Percentiles rank a stretch among this genome's conserved stretches.
Evolutionary conservation across 2,113 vertebrate genomes (phyloP).

Genomic region (Argyrosomus japonicus): DNA sequence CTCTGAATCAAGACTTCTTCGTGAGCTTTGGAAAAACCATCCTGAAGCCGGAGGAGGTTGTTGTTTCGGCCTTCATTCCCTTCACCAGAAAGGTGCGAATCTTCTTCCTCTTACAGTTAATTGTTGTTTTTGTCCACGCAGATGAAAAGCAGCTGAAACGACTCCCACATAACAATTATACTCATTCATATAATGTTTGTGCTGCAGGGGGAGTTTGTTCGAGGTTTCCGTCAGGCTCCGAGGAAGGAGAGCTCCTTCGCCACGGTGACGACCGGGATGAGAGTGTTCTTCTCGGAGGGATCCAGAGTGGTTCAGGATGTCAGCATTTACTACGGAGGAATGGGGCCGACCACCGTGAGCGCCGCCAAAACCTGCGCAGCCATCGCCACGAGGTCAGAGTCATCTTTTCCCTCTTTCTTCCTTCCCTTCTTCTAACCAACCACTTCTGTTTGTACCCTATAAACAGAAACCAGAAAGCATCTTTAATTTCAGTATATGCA

Average conservation of each 20-base stretch:
- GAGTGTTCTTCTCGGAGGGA: slow-evolving; percentile 84
- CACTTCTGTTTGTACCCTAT: too few species aligned
- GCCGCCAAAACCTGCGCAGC: slow-evolving; percentile 80
- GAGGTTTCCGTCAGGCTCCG: slow-evolving; percentile 90
- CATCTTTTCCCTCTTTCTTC: neutral
- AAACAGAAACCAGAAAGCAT: neutral
- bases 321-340: slow-evolving; percentile 89
- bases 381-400: slow-evolving; percentile 81
- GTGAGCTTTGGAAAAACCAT: slow-evolving; percentile 80
- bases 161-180: too few species aligned
- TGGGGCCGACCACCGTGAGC: slow-evolving; percentile 74
- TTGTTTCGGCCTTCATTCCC: slow-evolving; percentile 89
- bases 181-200: neutral
- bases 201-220: slow-evolving; percentile 88
- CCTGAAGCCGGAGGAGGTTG: slow-evolving; percentile 86
- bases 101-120: too few species aligned
- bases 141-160: too few species aligned
- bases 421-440: neutral
- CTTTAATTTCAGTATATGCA: neutral
- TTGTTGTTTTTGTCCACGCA: too few species aligned
- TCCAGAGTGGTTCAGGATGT: slow-evolving; percentile 86
- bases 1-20: slow-evolving; percentile 87
- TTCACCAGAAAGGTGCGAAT: slow-evolving; percentile 85
- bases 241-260: slow-evolving; percentile 88
- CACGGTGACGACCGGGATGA: slow-evolving; percentile 87